These are phyloP conservation scores for Peromyscus aztecus DNA, from an alignment of 2,797 vertebrate genomes.

Conservation along the genomic window DNA sequence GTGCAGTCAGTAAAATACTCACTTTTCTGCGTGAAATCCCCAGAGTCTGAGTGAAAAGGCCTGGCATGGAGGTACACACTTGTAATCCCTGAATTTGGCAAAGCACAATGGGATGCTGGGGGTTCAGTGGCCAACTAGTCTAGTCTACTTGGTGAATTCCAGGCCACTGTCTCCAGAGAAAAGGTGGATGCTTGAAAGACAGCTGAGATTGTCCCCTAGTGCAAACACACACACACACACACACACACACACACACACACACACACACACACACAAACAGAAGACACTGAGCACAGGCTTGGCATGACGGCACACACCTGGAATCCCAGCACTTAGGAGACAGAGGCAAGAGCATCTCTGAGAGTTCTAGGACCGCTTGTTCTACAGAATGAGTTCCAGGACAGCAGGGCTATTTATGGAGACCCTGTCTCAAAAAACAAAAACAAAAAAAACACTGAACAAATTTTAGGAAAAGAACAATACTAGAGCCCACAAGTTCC, in stretches of 20 bases:
- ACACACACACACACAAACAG: background rate
- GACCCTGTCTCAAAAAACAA: background rate
- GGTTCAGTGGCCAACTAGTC: background rate
- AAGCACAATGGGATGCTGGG: background rate
- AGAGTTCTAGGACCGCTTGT: background rate
- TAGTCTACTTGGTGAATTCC: background rate
- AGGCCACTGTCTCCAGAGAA: background rate
- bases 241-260: background rate
- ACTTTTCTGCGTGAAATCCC: background rate
- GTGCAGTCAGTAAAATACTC: background rate
- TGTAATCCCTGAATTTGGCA: background rate
- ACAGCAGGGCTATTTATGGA: background rate
- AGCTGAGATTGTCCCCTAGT: no score
- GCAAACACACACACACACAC: background rate
- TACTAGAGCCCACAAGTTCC: background rate
- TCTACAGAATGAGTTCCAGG: background rate
- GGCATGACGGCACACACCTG: background rate
- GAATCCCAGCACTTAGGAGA: background rate
- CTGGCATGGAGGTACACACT: background rate
- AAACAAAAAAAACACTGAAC: background rate
- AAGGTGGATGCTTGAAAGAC: background rate
- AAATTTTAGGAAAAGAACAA: conserved; percentile 32
- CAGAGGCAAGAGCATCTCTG: background rate
- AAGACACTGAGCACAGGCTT: background rate
- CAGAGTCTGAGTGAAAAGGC: background rate